Conservation (phyloP, 2,113 vertebrate genomes). For the Podarcis raffonei region DNA sequence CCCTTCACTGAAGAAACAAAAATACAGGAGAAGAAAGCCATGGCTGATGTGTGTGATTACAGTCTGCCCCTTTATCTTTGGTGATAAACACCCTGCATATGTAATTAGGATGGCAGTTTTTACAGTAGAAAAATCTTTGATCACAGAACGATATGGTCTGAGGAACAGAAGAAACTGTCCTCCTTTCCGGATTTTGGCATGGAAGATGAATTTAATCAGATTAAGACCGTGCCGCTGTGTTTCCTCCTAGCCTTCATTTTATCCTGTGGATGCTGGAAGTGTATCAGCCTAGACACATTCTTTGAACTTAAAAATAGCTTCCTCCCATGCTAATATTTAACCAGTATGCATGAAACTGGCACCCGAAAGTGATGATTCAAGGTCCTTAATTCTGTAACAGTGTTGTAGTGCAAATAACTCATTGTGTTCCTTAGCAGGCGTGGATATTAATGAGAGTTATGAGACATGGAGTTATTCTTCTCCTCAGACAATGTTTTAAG, state of each 20-base stretch:
- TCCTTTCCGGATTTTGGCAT: constrained; percentile 13
- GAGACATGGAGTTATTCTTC: neutral
- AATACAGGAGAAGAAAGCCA: neutral
- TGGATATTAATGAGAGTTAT: neutral
- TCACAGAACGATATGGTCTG: neutral
- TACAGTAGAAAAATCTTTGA: constrained; percentile 20
- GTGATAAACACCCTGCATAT: neutral
- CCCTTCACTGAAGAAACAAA: no score
- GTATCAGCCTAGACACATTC: neutral
- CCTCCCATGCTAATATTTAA: constrained; percentile 23
- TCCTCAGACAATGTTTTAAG: neutral
- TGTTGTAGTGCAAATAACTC: neutral
- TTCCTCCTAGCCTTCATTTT: neutral
- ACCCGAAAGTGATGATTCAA: neutral
- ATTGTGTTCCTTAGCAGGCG: neutral
- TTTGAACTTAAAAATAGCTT: constrained; percentile 14
- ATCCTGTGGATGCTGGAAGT: neutral
- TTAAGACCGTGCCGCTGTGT: neutral
- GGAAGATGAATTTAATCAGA: neutral
- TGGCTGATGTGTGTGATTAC: neutral
- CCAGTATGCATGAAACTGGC: neutral
- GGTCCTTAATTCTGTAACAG: no score
- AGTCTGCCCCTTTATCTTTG: neutral
- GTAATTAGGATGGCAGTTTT: constrained; percentile 5
- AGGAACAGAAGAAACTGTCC: neutral